These are phyloP conservation scores for Theristus sp. DNA, from an alignment of 2,888 invertebrate genomes.

Conservation along the genomic window DNA sequence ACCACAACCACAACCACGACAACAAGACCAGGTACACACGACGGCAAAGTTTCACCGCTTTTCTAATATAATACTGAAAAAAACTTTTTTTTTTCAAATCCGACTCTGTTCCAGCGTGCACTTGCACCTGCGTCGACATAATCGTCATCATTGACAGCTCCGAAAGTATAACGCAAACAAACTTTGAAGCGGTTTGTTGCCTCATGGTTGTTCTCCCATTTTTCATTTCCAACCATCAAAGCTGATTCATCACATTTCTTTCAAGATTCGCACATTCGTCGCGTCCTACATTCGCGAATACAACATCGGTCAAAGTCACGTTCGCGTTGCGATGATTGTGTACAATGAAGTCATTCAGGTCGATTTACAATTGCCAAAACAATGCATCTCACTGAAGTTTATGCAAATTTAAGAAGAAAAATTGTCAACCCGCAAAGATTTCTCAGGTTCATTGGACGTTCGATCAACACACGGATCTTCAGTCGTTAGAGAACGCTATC, in stretches of 20 bases:
- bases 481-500: not conserved
- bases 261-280: not conserved
- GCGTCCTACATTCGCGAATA: not conserved
- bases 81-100: not conserved
- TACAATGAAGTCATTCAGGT: not conserved
- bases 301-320: not conserved
- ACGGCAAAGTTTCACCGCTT: too few species aligned
- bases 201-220: too few species aligned
- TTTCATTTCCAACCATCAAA: too few species aligned
- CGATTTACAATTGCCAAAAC: too few species aligned
- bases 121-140: not conserved
- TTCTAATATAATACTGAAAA: too few species aligned
- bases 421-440: too few species aligned
- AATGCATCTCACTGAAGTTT: too few species aligned
- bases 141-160: not conserved
- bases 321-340: not conserved
- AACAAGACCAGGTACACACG: not conserved
- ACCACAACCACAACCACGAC: not conserved
- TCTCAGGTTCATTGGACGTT: not conserved
- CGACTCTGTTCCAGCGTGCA: not conserved
- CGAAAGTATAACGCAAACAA: not conserved
- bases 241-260: too few species aligned
- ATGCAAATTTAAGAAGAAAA: too few species aligned
- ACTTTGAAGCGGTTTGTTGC: not conserved
- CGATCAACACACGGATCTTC: not conserved